Conservation (phyloP, 2,888 invertebrate genomes). For the Machimus rusticus region DNA sequence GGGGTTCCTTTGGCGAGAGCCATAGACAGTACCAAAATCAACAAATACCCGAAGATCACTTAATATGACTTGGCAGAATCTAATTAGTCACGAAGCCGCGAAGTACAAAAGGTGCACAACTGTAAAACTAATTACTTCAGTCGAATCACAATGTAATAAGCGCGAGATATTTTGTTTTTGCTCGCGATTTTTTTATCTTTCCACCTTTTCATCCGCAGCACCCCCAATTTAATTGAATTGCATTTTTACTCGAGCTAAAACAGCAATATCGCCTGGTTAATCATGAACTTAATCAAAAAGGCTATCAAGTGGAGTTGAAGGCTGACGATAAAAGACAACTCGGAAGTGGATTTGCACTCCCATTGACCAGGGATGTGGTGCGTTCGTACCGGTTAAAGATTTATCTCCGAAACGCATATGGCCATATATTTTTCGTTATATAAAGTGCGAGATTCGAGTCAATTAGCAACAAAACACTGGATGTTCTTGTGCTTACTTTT, state of each 20-base stretch:
- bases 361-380: background rate
- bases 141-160: background rate
- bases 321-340: background rate
- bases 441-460: background rate
- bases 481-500: background rate
- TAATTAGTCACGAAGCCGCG: background rate
- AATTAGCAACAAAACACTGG: background rate
- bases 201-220: background rate
- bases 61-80: background rate
- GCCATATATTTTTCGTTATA: background rate
- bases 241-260: background rate
- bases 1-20: background rate
- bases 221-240: background rate
- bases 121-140: background rate
- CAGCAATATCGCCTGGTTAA: background rate
- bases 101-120: background rate
- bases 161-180: background rate
- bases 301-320: background rate
- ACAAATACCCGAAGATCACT: background rate
- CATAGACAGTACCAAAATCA: background rate
- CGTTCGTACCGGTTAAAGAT: background rate
- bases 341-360: background rate
- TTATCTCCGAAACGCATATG: background rate
- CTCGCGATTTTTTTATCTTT: background rate
- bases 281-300: background rate